Evolutionary conservation across 2,888 invertebrate species (phyloP).

Genomic region (Trimorus sp.): DNA sequence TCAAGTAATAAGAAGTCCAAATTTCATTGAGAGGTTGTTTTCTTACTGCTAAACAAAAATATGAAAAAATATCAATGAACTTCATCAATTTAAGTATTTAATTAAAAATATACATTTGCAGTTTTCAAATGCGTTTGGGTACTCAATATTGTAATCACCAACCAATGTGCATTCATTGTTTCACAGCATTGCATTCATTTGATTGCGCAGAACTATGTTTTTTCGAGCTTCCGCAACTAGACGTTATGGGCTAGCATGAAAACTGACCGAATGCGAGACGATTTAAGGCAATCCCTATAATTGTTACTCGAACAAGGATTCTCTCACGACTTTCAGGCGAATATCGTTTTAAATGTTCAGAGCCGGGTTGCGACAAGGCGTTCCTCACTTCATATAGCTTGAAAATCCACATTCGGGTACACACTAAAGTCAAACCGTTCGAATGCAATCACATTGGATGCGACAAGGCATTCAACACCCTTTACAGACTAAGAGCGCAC

Average conservation of each 20-base stretch:
- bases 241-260: slow-evolving; percentile 54
- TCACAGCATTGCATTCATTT: slow-evolving; percentile 44
- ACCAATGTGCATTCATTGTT: not conserved
- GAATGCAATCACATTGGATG: slow-evolving; percentile 92
- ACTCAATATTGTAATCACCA: too few species aligned
- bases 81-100: too few species aligned
- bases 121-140: too few species aligned
- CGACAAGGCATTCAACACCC: slow-evolving; percentile 96
- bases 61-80: not conserved
- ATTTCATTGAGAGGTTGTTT: too few species aligned
- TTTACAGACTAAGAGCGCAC: slow-evolving; percentile 95
- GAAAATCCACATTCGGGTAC: slow-evolving; percentile 96
- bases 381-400: slow-evolving; percentile 97
- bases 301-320: slow-evolving; percentile 66
- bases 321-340: slow-evolving; percentile 87
- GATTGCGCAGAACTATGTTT: slow-evolving; percentile 58
- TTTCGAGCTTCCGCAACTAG: slow-evolving; percentile 49
- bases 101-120: too few species aligned
- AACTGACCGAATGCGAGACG: slow-evolving; percentile 36
- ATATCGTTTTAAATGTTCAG: slow-evolving; percentile 95
- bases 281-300: slow-evolving; percentile 28
- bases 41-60: too few species aligned
- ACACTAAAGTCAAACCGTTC: slow-evolving; percentile 96
- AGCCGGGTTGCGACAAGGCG: slow-evolving; percentile 93
- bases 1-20: too few species aligned